Conservation (phyloP, 53 echinoderm and acorn worm species). For the Echinarachnius parma region DNA sequence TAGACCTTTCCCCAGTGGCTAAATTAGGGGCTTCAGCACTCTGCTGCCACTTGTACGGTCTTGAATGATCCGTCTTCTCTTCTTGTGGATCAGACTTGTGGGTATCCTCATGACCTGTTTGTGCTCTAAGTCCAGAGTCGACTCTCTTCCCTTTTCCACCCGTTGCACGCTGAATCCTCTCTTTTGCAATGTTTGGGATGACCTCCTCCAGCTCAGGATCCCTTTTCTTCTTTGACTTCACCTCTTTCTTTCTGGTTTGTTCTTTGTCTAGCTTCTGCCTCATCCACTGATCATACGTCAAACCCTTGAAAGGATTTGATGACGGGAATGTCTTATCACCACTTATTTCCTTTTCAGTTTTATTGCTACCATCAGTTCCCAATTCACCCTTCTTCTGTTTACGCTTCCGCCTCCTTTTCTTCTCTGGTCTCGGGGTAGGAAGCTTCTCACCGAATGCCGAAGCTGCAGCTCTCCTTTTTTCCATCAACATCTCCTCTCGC, state of each 20-base stretch:
- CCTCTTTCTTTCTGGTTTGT: constrained; percentile 32
- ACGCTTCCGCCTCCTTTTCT: constrained; percentile 5
- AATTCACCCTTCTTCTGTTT: not conserved
- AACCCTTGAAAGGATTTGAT: constrained; percentile 54
- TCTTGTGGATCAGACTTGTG: constrained; percentile 8
- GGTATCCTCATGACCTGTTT: no score
- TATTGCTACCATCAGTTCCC: not conserved
- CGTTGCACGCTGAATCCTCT: constrained; percentile 72
- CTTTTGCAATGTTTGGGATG: constrained; percentile 67
- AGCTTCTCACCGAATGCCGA: constrained; percentile 30
- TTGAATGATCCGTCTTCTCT: constrained; percentile 3
- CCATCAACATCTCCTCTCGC: constrained; percentile 25
- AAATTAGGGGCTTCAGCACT: no score
- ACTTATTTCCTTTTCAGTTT: constrained; percentile 6
- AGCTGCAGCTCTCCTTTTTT: constrained; percentile 1
- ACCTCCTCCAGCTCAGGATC: constrained; percentile 68
- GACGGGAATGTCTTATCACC: constrained; percentile 41
- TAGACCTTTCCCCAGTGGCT: not conserved
- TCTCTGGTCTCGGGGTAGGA: constrained; percentile 13
- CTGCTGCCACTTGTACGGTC: constrained; percentile 32
- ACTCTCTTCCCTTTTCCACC: constrained; percentile 46
- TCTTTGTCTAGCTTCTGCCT: constrained; percentile 53
- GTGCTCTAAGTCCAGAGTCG: constrained; percentile 25
- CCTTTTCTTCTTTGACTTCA: not conserved
- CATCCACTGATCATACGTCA: constrained; percentile 76